These are phyloP conservation scores for Nyleta sp. DNA, from an alignment of 2,888 invertebrate species.

Conservation along the genomic window DNA sequence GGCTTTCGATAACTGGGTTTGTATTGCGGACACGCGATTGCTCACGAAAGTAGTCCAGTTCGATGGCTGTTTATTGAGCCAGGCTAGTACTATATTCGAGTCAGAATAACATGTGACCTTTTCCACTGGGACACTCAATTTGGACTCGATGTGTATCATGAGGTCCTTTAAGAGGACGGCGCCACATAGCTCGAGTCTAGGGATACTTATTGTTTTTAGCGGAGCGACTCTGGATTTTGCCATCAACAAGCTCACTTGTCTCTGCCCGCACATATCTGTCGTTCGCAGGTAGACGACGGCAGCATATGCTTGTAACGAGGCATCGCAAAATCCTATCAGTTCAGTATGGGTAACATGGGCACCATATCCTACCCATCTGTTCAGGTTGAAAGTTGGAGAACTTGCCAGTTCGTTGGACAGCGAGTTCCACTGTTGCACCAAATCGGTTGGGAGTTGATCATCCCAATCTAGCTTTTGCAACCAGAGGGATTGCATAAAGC, in stretches of 20 bases:
- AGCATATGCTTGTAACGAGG: background rate
- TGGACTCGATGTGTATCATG: background rate
- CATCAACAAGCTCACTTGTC: background rate
- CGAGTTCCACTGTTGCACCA: background rate
- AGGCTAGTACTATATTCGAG: background rate
- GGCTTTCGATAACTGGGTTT: background rate
- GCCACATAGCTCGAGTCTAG: background rate
- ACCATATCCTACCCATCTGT: background rate
- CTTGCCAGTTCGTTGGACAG: background rate
- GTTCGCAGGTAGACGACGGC: background rate
- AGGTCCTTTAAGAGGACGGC: background rate
- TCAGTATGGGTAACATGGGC: background rate
- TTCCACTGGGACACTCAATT: background rate
- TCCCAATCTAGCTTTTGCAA: background rate
- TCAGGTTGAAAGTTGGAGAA: background rate
- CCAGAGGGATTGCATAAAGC: background rate
- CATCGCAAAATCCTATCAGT: slow-evolving; percentile 1
- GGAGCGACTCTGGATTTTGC: background rate
- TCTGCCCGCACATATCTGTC: background rate
- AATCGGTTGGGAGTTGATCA: background rate
- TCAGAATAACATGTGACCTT: background rate
- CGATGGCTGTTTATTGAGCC: background rate
- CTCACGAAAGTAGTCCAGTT: background rate
- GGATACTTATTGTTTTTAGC: background rate
- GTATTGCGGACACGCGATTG: background rate